phyloP scores from a whole-genome alignment of 2,797 vertebrate genomes.

The Alosa sapidissima region DNA sequence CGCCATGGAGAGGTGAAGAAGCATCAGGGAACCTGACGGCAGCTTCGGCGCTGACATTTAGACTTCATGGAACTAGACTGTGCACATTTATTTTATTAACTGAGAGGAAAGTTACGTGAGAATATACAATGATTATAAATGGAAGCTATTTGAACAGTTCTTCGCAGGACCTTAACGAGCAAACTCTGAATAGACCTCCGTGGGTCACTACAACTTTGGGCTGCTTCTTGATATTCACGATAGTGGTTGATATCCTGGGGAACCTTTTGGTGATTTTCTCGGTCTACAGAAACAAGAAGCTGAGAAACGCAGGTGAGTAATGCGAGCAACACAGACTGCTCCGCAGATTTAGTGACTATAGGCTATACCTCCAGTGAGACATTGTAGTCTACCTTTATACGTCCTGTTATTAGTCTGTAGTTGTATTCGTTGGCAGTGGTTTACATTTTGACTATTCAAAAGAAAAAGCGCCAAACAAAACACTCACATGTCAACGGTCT shows the following conservation, averaged over 20 bases:
- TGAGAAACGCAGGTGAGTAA: conserved; percentile 89
- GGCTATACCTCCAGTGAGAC: background rate
- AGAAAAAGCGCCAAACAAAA: background rate
- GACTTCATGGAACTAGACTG: conserved; percentile 32
- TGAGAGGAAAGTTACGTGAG: conserved; percentile 64
- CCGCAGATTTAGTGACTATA: background rate
- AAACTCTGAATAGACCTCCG: conserved; percentile 73
- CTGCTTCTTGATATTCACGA: conserved; percentile 89
- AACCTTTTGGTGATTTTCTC: conserved; percentile 94
- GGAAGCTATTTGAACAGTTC: conserved; percentile 82
- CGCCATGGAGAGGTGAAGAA: conserved; percentile 56
- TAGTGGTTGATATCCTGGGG: conserved; percentile 90
- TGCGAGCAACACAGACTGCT: background rate
- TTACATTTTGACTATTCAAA: background rate
- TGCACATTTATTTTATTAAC: conserved; percentile 54
- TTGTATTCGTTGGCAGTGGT: background rate
- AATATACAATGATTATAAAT: conserved; percentile 81
- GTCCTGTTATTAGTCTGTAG: background rate
- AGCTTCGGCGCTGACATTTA: conserved; percentile 43
- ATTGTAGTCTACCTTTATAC: background rate
- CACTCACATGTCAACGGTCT: background rate
- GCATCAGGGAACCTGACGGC: conserved; percentile 52
- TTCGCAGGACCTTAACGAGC: conserved; percentile 64
- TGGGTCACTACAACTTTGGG: conserved; percentile 87
- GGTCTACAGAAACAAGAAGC: conserved; percentile 92